Conservation (phyloP, 2,888 invertebrate species). For the Serrognathus titanus region DNA sequence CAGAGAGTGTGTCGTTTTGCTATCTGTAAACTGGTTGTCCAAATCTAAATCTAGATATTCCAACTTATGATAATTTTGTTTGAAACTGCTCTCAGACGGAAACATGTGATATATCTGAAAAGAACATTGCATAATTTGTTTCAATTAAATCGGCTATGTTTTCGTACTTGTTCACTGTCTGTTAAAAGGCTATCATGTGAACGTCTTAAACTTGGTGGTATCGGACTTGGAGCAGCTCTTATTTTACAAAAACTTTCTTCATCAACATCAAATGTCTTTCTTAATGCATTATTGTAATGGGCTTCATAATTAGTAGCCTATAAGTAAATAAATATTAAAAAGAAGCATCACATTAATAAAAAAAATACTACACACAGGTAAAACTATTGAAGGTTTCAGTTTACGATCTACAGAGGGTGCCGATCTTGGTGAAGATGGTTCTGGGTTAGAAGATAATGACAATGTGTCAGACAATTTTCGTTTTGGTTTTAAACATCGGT, state of each 20-base stretch:
- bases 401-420: conserved; percentile 63
- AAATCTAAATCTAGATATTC: conserved; percentile 88
- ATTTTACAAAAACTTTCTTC: conserved; percentile 5
- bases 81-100: conserved; percentile 8
- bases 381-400: conserved; percentile 56
- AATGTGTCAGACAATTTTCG: conserved; percentile 53
- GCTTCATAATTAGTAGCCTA: not conserved
- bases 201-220: conserved; percentile 43
- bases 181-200: conserved; percentile 41
- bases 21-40: conserved; percentile 41
- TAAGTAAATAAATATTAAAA: not conserved
- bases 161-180: conserved; percentile 29
- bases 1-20: conserved; percentile 22
- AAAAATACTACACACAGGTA: conserved; percentile 40
- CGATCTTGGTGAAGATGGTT: conserved; percentile 45
- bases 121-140: not conserved
- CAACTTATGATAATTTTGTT: conserved; percentile 42
- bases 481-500: conserved; percentile 76
- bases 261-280: conserved; percentile 5
- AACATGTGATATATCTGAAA: conserved; percentile 24
- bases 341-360: not conserved
- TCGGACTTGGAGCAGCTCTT: conserved; percentile 56
- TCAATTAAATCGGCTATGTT: not conserved
- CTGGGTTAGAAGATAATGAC: conserved; percentile 44
- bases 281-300: conserved; percentile 3